A percentile compares a stretch with the other conserved stretches of the same genome.
phyloP scores from a whole-genome alignment of 2,113 vertebrate genomes.

The Hippolais icterina region DNA sequence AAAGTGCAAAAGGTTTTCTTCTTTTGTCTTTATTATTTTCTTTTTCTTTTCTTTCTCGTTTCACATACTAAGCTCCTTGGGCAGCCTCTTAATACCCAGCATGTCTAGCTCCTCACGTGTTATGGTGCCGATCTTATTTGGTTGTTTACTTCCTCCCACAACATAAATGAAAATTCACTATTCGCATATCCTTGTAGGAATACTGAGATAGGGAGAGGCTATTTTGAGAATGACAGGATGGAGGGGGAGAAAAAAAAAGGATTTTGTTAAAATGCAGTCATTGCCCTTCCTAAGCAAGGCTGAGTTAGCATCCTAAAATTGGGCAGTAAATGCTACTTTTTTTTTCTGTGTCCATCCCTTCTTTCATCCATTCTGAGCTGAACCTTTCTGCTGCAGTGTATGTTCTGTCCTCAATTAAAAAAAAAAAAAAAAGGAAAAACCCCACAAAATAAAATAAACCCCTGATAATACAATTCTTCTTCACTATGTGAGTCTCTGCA shows the following conservation, averaged over 20 bases:
- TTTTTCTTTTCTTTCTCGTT: not conserved
- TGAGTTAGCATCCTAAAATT: not conserved
- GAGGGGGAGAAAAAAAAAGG: no score
- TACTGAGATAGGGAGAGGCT: not conserved
- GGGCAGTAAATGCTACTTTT: not conserved
- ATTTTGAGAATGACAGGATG: not conserved
- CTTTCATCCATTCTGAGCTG: not conserved
- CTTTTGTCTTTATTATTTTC: not conserved
- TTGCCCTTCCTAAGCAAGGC: not conserved
- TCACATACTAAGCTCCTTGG: not conserved
- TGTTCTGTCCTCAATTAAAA: not conserved
- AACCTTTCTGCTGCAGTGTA: not conserved
- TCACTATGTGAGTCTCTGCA: not conserved
- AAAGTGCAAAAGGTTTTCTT: not conserved
- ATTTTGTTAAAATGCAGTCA: not conserved
- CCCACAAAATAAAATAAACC: not conserved
- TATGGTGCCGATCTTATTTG: not conserved
- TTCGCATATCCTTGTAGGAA: not conserved
- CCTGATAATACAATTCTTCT: not conserved
- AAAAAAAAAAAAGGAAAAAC: not conserved
- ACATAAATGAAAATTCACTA: not conserved
- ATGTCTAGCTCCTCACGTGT: not conserved
- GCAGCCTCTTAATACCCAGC: not conserved
- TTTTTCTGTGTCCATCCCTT: not conserved
- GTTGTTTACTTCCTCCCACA: not conserved